These are phyloP conservation scores for Etheostoma perlongum DNA, from an alignment of 2,797 vertebrate genomes.

Conservation along the genomic window DNA sequence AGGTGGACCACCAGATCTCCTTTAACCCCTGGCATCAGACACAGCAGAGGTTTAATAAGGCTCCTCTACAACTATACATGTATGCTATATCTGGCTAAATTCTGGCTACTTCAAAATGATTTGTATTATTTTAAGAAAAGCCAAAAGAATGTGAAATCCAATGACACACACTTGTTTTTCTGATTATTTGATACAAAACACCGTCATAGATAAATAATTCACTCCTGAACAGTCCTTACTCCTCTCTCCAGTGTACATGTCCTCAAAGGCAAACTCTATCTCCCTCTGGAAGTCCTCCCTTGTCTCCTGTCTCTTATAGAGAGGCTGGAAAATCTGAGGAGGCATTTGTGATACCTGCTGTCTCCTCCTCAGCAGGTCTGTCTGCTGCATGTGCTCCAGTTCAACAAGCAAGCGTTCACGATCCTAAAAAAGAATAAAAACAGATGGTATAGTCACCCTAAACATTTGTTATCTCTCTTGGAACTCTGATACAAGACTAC, in stretches of 20 bases:
- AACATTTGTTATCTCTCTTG: not conserved
- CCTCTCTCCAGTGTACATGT: constrained; percentile 89
- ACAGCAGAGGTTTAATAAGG: not conserved
- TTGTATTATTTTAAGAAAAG: constrained; percentile 1
- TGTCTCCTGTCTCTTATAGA: constrained; percentile 83
- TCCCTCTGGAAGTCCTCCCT: constrained; percentile 91
- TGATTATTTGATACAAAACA: not conserved
- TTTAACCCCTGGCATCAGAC: constrained; percentile 86
- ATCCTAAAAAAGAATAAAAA: constrained; percentile 79
- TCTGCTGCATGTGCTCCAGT: constrained; percentile 90
- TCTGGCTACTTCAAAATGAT: not conserved
- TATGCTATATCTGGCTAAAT: no score
- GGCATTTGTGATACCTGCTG: constrained; percentile 87
- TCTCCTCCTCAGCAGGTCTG: constrained; percentile 88
- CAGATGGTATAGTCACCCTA: not conserved
- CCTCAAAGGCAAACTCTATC: constrained; percentile 94
- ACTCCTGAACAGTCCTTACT: constrained; percentile 80
- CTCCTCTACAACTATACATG: not conserved
- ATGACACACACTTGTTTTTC: not conserved
- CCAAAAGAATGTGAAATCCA: not conserved
- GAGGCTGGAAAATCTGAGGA: constrained; percentile 87
- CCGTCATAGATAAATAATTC: not conserved
- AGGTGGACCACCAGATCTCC: constrained; percentile 89
- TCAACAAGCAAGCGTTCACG: constrained; percentile 88
- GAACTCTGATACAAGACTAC: not conserved